These are phyloP conservation scores for Drosophila cracens DNA, from an alignment of 2,888 invertebrate genomes.

Conservation along the genomic window DNA sequence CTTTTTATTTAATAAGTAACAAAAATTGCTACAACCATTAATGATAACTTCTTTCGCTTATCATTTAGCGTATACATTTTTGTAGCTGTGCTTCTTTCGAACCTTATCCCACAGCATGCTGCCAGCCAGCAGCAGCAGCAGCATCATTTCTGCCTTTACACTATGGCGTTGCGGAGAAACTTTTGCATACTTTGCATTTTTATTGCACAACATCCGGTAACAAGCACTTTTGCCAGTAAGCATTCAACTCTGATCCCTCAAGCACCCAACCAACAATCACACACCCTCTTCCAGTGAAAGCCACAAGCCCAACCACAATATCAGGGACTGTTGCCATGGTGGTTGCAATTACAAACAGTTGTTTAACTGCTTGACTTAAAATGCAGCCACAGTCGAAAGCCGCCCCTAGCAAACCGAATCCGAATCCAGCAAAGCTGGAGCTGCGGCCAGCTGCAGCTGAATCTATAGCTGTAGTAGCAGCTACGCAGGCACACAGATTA, in stretches of 20 bases:
- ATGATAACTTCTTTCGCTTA: conserved; percentile 12
- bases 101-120: conserved; percentile 8
- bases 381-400: conserved; percentile 49
- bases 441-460: conserved; percentile 21
- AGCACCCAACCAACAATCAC: conserved; percentile 14
- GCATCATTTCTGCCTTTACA: conserved; percentile 20
- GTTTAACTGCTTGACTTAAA: conserved; percentile 77
- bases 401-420: conserved; percentile 22
- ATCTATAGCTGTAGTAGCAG: conserved; percentile 21
- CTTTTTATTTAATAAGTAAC: not conserved
- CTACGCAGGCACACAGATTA: conserved; percentile 68
- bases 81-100: not conserved
- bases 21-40: not conserved
- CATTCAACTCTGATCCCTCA: conserved; percentile 65
- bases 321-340: conserved; percentile 39
- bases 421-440: conserved; percentile 24
- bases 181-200: conserved; percentile 77
- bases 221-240: conserved; percentile 62
- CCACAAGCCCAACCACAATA: conserved; percentile 54
- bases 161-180: conserved; percentile 40
- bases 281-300: conserved; percentile 28
- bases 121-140: conserved; percentile 1
- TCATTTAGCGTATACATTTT: conserved; percentile 13
- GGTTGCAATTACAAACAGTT: conserved; percentile 76
- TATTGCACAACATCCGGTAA: conserved; percentile 79